Evolutionary conservation across 2,888 invertebrate species (phyloP).

Genomic region (Cataglyphis rosenhaueri): DNA sequence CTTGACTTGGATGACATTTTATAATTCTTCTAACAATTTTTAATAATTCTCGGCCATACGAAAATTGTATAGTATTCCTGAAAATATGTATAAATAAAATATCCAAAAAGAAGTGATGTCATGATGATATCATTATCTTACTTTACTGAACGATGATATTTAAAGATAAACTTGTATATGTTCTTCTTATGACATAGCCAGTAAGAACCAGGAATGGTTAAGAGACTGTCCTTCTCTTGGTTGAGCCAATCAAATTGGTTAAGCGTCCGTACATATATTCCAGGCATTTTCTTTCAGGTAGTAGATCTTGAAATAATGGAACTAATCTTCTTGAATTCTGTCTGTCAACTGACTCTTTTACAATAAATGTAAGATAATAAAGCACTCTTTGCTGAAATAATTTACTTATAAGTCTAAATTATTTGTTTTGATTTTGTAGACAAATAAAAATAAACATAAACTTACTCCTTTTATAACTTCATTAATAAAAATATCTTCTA

Average conservation of each 20-base stretch:
- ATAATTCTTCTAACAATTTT: constrained; percentile 82
- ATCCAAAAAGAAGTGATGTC: background rate
- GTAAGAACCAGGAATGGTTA: constrained; percentile 83
- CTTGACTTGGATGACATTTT: constrained; percentile 80
- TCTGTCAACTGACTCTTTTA: constrained; percentile 76
- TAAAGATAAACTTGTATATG: constrained; percentile 83
- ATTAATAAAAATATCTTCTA: constrained; percentile 83
- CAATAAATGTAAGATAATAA: constrained; percentile 81
- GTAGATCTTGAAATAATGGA: constrained; percentile 82
- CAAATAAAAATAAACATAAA: constrained; percentile 22
- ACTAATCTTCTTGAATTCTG: constrained; percentile 79
- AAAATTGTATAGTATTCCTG: constrained; percentile 77
- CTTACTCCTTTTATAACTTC: constrained; percentile 83
- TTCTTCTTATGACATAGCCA: constrained; percentile 83
- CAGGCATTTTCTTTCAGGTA: constrained; percentile 84
- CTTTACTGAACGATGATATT: constrained; percentile 80
- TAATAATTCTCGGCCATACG: constrained; percentile 81
- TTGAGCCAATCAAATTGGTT: constrained; percentile 81
- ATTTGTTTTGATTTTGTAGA: background rate
- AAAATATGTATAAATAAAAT: constrained; percentile 53
- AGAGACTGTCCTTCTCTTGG: constrained; percentile 74
- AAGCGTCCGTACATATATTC: constrained; percentile 84
- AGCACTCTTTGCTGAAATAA: constrained; percentile 82
- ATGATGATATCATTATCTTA: constrained; percentile 50
- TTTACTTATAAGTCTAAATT: background rate